Percentiles rank a stretch among this genome's conserved stretches.
These are phyloP conservation scores for Tipula unca DNA, from an alignment of 2,888 invertebrate genomes.

Conservation along the genomic window DNA sequence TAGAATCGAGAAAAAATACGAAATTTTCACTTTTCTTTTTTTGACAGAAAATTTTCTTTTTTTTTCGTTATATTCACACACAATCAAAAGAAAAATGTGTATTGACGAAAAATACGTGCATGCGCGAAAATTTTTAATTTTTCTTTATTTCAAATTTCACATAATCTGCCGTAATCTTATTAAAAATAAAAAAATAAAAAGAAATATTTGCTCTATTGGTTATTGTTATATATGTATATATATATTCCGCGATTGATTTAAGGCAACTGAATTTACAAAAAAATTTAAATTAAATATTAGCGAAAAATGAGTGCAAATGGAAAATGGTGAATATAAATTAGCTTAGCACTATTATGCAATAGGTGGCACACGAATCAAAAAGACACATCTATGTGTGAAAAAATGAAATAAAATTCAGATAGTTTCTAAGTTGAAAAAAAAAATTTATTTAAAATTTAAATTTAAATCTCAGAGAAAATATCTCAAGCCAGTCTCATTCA, in stretches of 20 bases:
- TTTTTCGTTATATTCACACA: background rate
- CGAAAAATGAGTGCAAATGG: background rate
- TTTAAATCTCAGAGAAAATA: background rate
- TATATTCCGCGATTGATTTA: background rate
- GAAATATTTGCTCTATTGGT: background rate
- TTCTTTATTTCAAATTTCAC: background rate
- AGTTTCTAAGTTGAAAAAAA: background rate
- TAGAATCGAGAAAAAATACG: background rate
- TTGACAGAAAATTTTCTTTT: background rate
- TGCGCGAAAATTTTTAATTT: background rate
- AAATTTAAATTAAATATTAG: background rate
- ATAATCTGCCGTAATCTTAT: background rate
- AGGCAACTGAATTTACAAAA: background rate
- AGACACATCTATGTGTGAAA: background rate
- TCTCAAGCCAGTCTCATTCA: constrained; percentile 1
- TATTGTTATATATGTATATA: background rate
- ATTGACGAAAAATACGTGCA: background rate
- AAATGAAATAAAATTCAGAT: background rate
- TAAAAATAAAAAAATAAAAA: background rate
- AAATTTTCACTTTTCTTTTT: background rate
- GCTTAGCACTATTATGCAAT: background rate
- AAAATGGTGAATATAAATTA: background rate
- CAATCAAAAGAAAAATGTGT: background rate
- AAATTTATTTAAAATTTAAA: background rate
- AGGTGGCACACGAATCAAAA: background rate